These are phyloP conservation scores for Crotalus tigris DNA, from an alignment of 2,113 vertebrate species.

Conservation along the genomic window DNA sequence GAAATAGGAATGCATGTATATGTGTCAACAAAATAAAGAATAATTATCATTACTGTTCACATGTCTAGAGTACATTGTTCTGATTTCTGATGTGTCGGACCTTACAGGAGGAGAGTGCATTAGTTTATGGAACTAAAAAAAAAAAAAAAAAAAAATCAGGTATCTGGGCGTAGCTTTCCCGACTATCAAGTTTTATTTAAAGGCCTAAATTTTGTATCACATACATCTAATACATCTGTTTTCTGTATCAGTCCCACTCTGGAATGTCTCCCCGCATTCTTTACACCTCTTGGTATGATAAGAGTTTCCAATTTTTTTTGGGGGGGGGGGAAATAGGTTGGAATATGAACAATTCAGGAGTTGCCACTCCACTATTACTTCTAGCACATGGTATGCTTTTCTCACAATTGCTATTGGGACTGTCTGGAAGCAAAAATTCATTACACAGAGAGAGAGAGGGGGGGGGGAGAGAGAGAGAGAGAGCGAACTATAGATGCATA, in stretches of 20 bases:
- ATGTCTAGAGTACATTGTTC: neutral
- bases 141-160: neutral
- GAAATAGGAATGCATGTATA: neutral
- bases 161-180: neutral
- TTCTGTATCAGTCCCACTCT: neutral
- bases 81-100: neutral
- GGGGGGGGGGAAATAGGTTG: neutral
- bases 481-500: no score
- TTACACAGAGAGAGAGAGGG: neutral
- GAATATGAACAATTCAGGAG: neutral
- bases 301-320: neutral
- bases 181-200: neutral
- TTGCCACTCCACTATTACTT: neutral
- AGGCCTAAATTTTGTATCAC: neutral
- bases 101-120: neutral
- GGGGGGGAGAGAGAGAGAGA: no score
- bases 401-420: slow-evolving; percentile 26
- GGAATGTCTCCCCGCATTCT: neutral
- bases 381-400: neutral
- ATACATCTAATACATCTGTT: neutral
- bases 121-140: neutral
- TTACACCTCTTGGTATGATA: neutral
- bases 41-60: neutral
- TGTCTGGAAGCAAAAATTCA: neutral
- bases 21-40: neutral